These are phyloP conservation scores for Shinisaurus crocodilurus DNA, from an alignment of 2,113 vertebrate species.

Conservation along the genomic window DNA sequence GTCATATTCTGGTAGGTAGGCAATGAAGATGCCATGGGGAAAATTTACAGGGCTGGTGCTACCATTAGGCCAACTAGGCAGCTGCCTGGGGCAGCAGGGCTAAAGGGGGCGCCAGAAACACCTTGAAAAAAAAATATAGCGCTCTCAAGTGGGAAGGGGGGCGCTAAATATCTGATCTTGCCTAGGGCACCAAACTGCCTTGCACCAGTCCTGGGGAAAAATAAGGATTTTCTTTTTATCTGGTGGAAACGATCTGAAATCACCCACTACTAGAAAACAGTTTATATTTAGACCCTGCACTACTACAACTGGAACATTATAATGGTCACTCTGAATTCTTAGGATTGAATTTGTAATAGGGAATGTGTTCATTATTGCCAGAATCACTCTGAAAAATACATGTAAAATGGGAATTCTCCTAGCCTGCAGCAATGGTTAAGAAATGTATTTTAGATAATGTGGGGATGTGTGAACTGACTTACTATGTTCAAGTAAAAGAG, in stretches of 20 bases:
- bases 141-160: too few species aligned
- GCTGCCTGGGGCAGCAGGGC: too few species aligned
- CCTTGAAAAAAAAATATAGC: too few species aligned
- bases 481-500: neutral
- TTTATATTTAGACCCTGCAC: neutral
- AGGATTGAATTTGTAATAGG: neutral
- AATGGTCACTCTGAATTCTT: neutral
- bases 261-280: neutral
- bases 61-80: too few species aligned
- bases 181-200: too few species aligned
- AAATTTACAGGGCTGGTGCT: too few species aligned
- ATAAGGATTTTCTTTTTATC: neutral
- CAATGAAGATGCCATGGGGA: neutral
- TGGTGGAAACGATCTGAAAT: neutral
- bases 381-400: constrained; percentile 4
- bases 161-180: too few species aligned
- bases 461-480: neutral
- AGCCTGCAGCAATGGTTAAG: constrained; percentile 4
- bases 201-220: too few species aligned
- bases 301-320: neutral
- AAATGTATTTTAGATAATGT: neutral
- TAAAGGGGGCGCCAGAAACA: too few species aligned
- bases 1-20: neutral
- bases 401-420: neutral
- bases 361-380: neutral